Evolutionary conservation across 37 sponge, comb jelly and placozoan species (phyloP), one percentile per base, ranked within the genome.

Genomic region (Diacarnus erythraeanus): DNA sequence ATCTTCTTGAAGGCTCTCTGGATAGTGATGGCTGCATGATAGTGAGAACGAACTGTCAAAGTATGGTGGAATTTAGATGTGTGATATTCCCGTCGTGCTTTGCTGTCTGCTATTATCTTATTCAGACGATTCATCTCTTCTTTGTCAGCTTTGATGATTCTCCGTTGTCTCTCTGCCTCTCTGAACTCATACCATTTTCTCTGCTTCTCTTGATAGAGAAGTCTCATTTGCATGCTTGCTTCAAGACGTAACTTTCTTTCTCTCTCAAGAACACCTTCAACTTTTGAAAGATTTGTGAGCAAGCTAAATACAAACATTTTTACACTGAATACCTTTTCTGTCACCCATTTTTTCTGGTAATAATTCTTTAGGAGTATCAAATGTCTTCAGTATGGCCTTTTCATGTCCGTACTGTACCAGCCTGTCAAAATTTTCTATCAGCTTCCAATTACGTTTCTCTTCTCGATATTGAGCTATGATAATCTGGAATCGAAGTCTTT

Each of bases 11-110:
- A 92, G 10, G 85, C 73, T 84, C 85, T 75, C 59, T 92, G 92
- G 17, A 92, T 87, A 30, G 43, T 60, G 1, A 77, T 36, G 0
- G 88, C 92, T 41, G 92, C 92, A 4, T 77, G 51, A n/a, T 70
- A 27, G 57, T 87, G 78, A 5, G 69, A 69, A 4, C 85, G 84
- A 21, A 92, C 72, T 0, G 78, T 80, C 2, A 0, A 21, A 23
- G 74, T 92, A 38, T 88, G 77, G 25, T 40, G 33, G 26, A 70
- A 87, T 74, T 84, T 76, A 17, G 39, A 26, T 0, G 58, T 18
- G 64, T 59, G 35, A 64, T 83, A 84, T 44, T 88, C 47, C 41
- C 79, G 58, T 42, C 92, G 39, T 9, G 80, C 73, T 26, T 71
- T 57, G 69, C 92, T 92, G 17, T 81, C 64, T 18, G 77, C 72